Percentiles rank a stretch among this genome's conserved stretches.
Conservation (phyloP, 1,140 invertebrate genomes). For the Vollenhovia emeryi region DNA sequence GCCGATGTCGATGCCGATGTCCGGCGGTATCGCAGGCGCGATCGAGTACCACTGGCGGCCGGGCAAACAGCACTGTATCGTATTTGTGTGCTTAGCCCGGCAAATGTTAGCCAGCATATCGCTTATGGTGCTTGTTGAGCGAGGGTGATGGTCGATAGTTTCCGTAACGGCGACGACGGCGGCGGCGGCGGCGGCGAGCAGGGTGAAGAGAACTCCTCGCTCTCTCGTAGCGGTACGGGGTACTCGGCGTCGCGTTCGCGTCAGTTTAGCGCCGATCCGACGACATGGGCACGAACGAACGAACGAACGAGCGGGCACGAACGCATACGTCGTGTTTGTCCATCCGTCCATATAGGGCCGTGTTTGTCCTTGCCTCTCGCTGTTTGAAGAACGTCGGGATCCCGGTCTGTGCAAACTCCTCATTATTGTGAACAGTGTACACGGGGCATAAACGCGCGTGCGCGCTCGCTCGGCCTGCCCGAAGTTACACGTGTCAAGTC, state of each 20-base stretch:
- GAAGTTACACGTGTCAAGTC: constrained; percentile 62
- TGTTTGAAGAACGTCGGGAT: constrained; percentile 83
- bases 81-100: constrained; percentile 83
- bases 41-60: constrained; percentile 71
- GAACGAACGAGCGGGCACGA: constrained; percentile 17
- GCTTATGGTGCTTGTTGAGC: constrained; percentile 83
- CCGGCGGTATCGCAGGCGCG: constrained; percentile 30
- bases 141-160: constrained; percentile 75
- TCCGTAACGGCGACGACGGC: constrained; percentile 30
- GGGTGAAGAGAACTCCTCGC: constrained; percentile 50
- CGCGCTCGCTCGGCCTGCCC: constrained; percentile 50
- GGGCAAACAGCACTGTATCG: constrained; percentile 80
- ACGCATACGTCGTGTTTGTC: constrained; percentile 74
- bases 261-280: constrained; percentile 46
- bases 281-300: constrained; percentile 30
- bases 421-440: constrained; percentile 82
- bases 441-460: constrained; percentile 73
- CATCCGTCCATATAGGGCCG: constrained; percentile 77
- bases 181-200: constrained; percentile 38
- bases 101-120: constrained; percentile 85
- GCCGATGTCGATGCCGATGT: neutral
- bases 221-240: neutral
- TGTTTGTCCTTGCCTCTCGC: constrained; percentile 78
- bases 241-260: constrained; percentile 42
- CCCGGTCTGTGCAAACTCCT: constrained; percentile 83